A percentile compares a stretch with the other conserved stretches of the same genome.
Conservation (phyloP, 1,140 invertebrate genomes). For the Mycetomoellerius zeteki region DNA sequence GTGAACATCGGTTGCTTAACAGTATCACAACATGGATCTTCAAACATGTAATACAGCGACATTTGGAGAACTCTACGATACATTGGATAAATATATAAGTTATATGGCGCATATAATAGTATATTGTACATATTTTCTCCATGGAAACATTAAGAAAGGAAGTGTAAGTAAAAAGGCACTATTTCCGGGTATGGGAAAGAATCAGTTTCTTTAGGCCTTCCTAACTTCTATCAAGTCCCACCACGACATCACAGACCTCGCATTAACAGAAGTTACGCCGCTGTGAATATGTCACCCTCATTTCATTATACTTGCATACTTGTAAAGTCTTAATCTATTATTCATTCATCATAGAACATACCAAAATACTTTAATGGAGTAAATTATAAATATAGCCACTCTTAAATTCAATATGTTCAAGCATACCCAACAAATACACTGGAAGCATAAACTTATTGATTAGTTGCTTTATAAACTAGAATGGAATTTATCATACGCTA, state of each 20-base stretch:
- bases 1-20: slow-evolving; percentile 62
- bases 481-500: slow-evolving; percentile 70
- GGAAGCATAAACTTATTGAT: slow-evolving; percentile 76
- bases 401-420: slow-evolving; percentile 60
- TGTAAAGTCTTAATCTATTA: slow-evolving; percentile 66
- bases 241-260: slow-evolving; percentile 68
- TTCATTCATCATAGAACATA: slow-evolving; percentile 44
- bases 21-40: slow-evolving; percentile 57
- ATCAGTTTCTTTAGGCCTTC: slow-evolving; percentile 74
- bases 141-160: slow-evolving; percentile 72
- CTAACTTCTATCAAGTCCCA: slow-evolving; percentile 59
- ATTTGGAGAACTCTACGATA: slow-evolving; percentile 65
- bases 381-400: slow-evolving; percentile 65
- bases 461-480: slow-evolving; percentile 71
- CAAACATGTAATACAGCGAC: slow-evolving; percentile 52
- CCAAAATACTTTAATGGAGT: slow-evolving; percentile 52
- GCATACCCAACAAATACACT: slow-evolving; percentile 66
- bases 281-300: slow-evolving; percentile 67
- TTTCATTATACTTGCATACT: slow-evolving; percentile 54
- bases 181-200: slow-evolving; percentile 74
- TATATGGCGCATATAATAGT: slow-evolving; percentile 56
- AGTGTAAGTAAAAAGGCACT: slow-evolving; percentile 78
- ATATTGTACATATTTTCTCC: slow-evolving; percentile 68
- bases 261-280: slow-evolving; percentile 74
- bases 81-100: slow-evolving; percentile 65